Percentiles rank a stretch among this genome's conserved stretches.
These are phyloP conservation scores for Rousettus madagascariensis DNA, from an alignment of 2,797 vertebrate species.

Conservation along the genomic window DNA sequence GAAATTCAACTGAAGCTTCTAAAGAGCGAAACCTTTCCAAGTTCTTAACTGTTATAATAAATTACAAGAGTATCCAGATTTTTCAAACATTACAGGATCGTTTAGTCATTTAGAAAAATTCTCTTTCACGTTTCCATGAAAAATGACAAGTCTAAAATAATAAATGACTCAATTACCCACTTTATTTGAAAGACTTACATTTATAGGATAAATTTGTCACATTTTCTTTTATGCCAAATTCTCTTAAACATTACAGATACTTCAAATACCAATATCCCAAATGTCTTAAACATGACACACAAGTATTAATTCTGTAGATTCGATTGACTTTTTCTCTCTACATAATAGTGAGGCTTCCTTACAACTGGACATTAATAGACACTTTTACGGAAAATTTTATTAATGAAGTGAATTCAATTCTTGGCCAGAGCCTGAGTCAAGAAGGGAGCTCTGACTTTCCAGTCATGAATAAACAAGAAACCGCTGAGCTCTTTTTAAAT, in stretches of 20 bases:
- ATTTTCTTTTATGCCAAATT: background rate
- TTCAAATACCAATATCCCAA: background rate
- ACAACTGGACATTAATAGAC: background rate
- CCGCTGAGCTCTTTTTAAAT: background rate
- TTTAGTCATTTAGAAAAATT: background rate
- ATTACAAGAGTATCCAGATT: background rate
- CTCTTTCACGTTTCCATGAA: background rate
- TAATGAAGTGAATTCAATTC: background rate
- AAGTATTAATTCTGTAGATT: background rate
- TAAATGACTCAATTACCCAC: slow-evolving; percentile 1
- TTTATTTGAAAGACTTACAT: background rate
- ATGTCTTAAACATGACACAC: background rate
- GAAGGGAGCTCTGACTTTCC: background rate
- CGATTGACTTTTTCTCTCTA: background rate
- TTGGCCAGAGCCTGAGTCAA: background rate
- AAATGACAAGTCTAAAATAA: slow-evolving; percentile 33
- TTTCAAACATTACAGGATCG: background rate
- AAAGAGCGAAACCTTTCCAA: background rate
- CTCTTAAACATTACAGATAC: slow-evolving; percentile 12
- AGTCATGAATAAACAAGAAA: background rate
- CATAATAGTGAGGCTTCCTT: background rate
- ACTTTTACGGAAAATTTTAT: background rate
- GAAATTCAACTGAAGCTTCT: slow-evolving; percentile 16
- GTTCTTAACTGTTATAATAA: slow-evolving; percentile 34
- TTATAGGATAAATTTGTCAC: background rate